These are phyloP conservation scores for Limnephilus rhombicus DNA, from an alignment of 2,888 invertebrate genomes.

Conservation along the genomic window DNA sequence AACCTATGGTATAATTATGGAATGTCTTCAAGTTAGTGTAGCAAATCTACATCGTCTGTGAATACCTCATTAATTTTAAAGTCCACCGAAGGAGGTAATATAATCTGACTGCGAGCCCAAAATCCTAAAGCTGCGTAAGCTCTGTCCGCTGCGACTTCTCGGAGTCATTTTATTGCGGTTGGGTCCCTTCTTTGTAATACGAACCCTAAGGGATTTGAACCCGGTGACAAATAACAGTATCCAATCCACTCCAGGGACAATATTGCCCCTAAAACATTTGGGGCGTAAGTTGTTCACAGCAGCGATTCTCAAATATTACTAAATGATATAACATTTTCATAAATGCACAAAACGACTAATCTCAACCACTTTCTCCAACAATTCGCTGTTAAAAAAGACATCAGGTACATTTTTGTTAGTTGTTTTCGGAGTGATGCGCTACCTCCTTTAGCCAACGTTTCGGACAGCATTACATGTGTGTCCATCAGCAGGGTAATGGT, in stretches of 20 bases:
- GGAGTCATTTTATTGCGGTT: constrained; percentile 47
- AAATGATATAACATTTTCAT: too few relatives aligned
- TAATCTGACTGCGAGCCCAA: constrained; percentile 1
- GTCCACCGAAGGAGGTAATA: constrained; percentile 5
- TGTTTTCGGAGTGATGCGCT: too few relatives aligned
- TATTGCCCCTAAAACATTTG: constrained; percentile 25
- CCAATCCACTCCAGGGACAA: constrained; percentile 35
- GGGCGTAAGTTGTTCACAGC: neutral
- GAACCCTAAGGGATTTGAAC: constrained; percentile 48
- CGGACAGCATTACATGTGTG: too few relatives aligned
- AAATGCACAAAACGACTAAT: too few relatives aligned
- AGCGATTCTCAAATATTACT: constrained; percentile 17
- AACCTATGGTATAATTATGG: neutral
- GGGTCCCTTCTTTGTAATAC: constrained; percentile 43
- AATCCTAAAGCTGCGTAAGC: neutral
- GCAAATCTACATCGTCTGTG: neutral
- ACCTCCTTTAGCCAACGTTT: too few relatives aligned
- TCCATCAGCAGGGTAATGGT: too few relatives aligned
- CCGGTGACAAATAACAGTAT: neutral
- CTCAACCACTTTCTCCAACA: too few relatives aligned
- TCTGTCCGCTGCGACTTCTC: neutral
- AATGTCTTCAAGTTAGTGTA: neutral
- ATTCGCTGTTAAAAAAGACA: too few relatives aligned
- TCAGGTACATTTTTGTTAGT: too few relatives aligned
- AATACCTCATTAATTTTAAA: constrained; percentile 11